Evolutionary conservation across 2,888 invertebrate species (phyloP).

Genomic region (Antheraea assamensis): DNA sequence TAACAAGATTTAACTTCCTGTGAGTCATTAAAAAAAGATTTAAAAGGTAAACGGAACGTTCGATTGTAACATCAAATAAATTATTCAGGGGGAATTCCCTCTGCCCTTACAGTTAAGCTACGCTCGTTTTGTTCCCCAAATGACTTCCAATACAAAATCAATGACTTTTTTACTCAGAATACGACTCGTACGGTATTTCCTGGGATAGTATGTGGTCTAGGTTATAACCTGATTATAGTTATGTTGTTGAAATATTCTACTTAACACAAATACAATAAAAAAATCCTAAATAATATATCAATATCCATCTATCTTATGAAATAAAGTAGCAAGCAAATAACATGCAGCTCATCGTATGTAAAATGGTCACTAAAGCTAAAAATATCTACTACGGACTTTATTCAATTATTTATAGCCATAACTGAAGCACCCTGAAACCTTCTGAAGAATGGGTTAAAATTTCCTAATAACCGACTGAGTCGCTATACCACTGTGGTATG

Average conservation of each 20-base stretch:
- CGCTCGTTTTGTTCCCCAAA: constrained; percentile 50
- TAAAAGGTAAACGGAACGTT: constrained; percentile 25
- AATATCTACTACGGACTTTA: no score
- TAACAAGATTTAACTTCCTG: background rate
- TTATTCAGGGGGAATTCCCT: constrained; percentile 39
- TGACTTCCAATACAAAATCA: constrained; percentile 67
- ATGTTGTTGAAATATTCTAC: background rate
- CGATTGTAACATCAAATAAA: constrained; percentile 37
- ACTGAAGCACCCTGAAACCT: no score
- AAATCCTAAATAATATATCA: no score
- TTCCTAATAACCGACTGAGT: no score
- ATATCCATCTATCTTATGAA: no score
- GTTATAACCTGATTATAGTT: constrained; percentile 25
- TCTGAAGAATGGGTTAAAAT: no score
- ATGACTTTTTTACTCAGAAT: constrained; percentile 56
- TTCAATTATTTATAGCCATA: no score
- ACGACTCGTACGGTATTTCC: constrained; percentile 37
- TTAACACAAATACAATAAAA: background rate
- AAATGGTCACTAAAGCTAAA: no score
- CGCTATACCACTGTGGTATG: no score
- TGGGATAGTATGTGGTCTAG: constrained; percentile 31
- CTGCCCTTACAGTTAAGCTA: constrained; percentile 36
- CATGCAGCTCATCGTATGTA: no score
- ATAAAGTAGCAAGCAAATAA: no score
- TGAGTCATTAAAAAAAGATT: constrained; percentile 26